phyloP scores from a whole-genome alignment of 2,113 vertebrate genomes.

The Elaphurus davidianus region DNA sequence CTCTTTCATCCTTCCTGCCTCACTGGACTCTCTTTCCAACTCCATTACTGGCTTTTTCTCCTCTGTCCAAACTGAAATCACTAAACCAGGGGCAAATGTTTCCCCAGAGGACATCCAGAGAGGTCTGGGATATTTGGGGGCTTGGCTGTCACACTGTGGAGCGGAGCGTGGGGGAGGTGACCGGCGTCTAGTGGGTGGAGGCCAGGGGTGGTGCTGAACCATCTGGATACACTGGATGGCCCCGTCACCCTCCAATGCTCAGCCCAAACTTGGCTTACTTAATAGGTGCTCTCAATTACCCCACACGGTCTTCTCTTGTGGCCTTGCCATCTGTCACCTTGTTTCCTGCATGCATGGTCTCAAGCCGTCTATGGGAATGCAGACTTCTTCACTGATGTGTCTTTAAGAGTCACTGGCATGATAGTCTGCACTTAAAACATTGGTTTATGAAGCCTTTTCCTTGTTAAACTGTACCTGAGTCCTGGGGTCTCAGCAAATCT shows the following conservation, averaged over 20 bases:
- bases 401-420: background rate
- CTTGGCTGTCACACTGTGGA: background rate
- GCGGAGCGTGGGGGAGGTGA: fast-evolving
- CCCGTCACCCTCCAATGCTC: background rate
- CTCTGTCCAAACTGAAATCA: background rate
- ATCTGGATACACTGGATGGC: fast-evolving
- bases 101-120: fast-evolving
- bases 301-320: fast-evolving
- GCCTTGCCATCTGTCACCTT: background rate
- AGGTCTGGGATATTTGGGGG: background rate
- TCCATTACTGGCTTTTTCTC: background rate
- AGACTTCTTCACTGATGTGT: no score
- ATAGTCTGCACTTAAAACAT: background rate
- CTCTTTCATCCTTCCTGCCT: background rate
- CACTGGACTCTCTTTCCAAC: fast-evolving
- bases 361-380: background rate
- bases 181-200: fast-evolving
- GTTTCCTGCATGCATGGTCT: fast-evolving
- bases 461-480: background rate
- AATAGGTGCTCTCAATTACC: fast-evolving
- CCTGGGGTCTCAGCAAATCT: background rate
- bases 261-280: background rate
- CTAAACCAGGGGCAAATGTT: background rate
- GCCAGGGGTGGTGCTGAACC: fast-evolving
- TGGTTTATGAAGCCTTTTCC: background rate